These are phyloP conservation scores for Acronicta psi DNA, from an alignment of 2,888 invertebrate species.

Conservation along the genomic window DNA sequence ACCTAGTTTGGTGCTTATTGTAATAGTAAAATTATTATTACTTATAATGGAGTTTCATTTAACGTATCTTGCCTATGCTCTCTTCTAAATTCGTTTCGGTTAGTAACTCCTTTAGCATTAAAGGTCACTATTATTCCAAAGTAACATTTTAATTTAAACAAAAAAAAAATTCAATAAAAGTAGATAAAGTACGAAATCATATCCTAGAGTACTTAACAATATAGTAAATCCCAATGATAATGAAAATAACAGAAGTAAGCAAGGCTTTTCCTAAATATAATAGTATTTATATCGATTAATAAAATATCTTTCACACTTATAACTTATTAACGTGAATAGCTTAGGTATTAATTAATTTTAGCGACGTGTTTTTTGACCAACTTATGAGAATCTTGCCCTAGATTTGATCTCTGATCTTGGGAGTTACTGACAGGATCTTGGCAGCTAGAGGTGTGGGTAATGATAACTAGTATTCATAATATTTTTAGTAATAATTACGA, in stretches of 20 bases:
- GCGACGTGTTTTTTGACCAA: constrained; percentile 66
- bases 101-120: constrained; percentile 60
- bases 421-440: constrained; percentile 19
- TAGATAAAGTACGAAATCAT: constrained; percentile 50
- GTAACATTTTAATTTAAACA: constrained; percentile 31
- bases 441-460: constrained; percentile 41
- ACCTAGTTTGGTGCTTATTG: constrained; percentile 87
- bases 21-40: constrained; percentile 85
- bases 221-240: constrained; percentile 51
- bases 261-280: constrained; percentile 69
- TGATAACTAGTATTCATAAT: background rate
- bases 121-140: constrained; percentile 82
- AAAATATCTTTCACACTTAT: constrained; percentile 68
- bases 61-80: constrained; percentile 72
- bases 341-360: constrained; percentile 70
- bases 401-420: constrained; percentile 4
- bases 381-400: constrained; percentile 50
- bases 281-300: constrained; percentile 73
- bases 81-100: constrained; percentile 58
- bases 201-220: constrained; percentile 62
- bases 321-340: constrained; percentile 78
- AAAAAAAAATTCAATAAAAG: constrained; percentile 35
- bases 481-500: background rate
- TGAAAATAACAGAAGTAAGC: constrained; percentile 58
- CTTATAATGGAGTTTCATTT: constrained; percentile 82